These are phyloP conservation scores for Strigamia transsilvanica DNA, from an alignment of 2,888 invertebrate genomes.

Conservation along the genomic window DNA sequence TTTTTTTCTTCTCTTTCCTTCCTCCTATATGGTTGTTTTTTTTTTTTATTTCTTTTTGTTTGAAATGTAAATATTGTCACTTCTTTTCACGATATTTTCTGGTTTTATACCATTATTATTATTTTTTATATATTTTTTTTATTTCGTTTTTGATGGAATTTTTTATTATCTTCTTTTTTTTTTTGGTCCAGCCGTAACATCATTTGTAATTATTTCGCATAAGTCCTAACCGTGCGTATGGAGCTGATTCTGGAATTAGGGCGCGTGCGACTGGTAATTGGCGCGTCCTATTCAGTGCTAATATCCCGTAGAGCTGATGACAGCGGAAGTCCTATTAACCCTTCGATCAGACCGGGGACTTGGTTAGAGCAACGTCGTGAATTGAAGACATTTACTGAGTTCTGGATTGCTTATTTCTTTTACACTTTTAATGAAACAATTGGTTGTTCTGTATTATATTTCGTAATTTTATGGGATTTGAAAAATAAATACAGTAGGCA, in stretches of 20 bases:
- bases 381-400: slow-evolving; percentile 18
- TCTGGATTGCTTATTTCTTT: background rate
- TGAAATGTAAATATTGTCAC: slow-evolving; percentile 40
- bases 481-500: no score
- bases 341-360: slow-evolving; percentile 27
- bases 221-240: background rate
- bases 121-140: background rate
- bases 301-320: slow-evolving; percentile 48
- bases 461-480: no score
- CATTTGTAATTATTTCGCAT: background rate
- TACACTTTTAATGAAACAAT: background rate
- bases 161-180: background rate
- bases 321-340: slow-evolving; percentile 45
- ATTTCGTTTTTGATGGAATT: background rate
- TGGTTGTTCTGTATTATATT: background rate
- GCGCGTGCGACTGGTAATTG: slow-evolving; percentile 43
- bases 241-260: slow-evolving; percentile 23
- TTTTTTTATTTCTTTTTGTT: background rate
- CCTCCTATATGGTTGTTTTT: background rate
- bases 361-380: slow-evolving; percentile 25
- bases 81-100: background rate
- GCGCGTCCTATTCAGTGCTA: slow-evolving; percentile 43
- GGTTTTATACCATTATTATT: background rate
- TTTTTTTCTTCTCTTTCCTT: background rate
- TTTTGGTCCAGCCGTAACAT: no score